Evolutionary conservation across 92 coral and sea anemone genomes (phyloP).

Genomic region (Montipora capitata): DNA sequence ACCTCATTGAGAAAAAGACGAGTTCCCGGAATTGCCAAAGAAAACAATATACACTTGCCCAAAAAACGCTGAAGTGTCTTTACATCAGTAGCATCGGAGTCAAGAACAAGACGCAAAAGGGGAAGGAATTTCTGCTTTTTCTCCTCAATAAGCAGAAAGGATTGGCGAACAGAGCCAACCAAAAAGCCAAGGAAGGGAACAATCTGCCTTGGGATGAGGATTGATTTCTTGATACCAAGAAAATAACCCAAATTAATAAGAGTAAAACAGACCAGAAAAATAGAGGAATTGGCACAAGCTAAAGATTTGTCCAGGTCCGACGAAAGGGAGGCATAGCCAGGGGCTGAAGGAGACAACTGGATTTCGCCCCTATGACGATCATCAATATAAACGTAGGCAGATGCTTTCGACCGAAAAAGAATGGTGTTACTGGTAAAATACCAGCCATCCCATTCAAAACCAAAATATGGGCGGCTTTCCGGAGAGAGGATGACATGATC

Average conservation of each 20-base stretch:
- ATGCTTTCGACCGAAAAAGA: constrained; percentile 74
- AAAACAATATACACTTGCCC: constrained; percentile 28
- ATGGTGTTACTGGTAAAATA: constrained; percentile 53
- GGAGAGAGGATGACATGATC: constrained; percentile 55
- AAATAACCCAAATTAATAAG: constrained; percentile 58
- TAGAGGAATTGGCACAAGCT: constrained; percentile 34
- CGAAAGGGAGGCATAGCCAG: constrained; percentile 13
- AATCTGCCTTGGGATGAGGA: constrained; percentile 41
- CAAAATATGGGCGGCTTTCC: constrained; percentile 34
- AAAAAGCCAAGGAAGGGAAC: constrained; percentile 52
- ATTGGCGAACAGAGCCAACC: constrained; percentile 58
- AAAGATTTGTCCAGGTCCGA: not conserved
- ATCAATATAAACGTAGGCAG: constrained; percentile 64
- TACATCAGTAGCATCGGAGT: constrained; percentile 25
- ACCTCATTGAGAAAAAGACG: constrained; percentile 45
- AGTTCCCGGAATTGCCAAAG: constrained; percentile 42
- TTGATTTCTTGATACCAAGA: constrained; percentile 48
- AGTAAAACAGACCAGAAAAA: constrained; percentile 38
- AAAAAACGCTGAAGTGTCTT: constrained; percentile 36
- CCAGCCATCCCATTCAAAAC: constrained; percentile 59
- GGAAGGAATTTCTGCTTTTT: constrained; percentile 59
- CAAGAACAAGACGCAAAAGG: constrained; percentile 24
- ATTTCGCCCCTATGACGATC: constrained; percentile 62
- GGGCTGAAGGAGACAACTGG: not conserved
- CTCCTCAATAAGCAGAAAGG: constrained; percentile 42